Conservation (phyloP, 2,888 invertebrate species). For the Trissonchulus sp. region DNA sequence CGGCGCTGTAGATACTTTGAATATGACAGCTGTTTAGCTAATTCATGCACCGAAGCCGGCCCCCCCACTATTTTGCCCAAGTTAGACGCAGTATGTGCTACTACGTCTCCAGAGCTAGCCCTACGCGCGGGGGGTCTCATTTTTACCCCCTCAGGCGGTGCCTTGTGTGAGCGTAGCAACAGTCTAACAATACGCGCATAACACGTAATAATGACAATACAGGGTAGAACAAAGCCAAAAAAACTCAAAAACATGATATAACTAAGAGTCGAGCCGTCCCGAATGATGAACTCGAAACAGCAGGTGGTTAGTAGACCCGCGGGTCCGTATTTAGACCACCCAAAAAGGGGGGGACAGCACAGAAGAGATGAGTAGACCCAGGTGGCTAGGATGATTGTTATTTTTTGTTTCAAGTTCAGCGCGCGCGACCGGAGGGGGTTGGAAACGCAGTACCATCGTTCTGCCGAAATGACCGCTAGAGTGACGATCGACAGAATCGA, state of each 20-base stretch:
- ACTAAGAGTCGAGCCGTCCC: not conserved
- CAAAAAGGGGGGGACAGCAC: not conserved
- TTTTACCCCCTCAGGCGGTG: too few relatives aligned
- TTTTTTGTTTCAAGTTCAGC: not conserved
- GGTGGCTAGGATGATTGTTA: not conserved
- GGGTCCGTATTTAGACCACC: not conserved
- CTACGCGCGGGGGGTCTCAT: not conserved
- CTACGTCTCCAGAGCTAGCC: not conserved
- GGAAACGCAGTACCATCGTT: not conserved
- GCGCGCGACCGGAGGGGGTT: not conserved
- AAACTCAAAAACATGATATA: not conserved
- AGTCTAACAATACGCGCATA: not conserved
- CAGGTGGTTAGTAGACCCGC: slow-evolving; percentile 9
- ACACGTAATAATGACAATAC: not conserved
- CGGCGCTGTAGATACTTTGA: not conserved
- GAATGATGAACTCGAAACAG: slow-evolving; percentile 8
- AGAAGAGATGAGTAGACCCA: not conserved
- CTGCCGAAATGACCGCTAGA: not conserved
- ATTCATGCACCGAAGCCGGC: not conserved
- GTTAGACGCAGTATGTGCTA: not conserved
- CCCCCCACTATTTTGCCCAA: too few relatives aligned
- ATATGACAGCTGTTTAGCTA: not conserved
- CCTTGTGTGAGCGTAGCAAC: not conserved
- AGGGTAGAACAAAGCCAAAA: slow-evolving; percentile 12
- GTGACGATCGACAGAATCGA: slow-evolving; percentile 1